Percentiles rank a stretch among this genome's conserved stretches.
Evolutionary conservation across 2,113 vertebrate genomes (phyloP).

Genomic region (Danio rerio): GRCz12tu NC_133198.1:27014001-27014500

Average conservation of each 20-base stretch:
- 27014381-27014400: conserved; percentile 12
- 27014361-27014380: background rate
- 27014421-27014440: background rate
- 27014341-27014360: conserved; percentile 30
- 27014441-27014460: no score
- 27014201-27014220: conserved; percentile 72
- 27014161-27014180: conserved; percentile 68
- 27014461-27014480: background rate
- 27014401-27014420: conserved; percentile 16
- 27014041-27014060: background rate
- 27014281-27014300: conserved; percentile 26
- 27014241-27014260: conserved; percentile 58
- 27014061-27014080: background rate
- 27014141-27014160: conserved; percentile 63
- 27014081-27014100: background rate
- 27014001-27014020: background rate
- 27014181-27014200: conserved; percentile 77
- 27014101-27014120: conserved; percentile 43
- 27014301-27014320: background rate
- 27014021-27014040: background rate
- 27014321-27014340: background rate
- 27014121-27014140: conserved; percentile 58
- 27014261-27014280: conserved; percentile 56
- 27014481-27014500: background rate
- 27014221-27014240: conserved; percentile 74